Percentiles rank a stretch among this genome's conserved stretches.
Conservation (phyloP, 2,113 vertebrate species). For the Pungitius pungitius region DNA sequence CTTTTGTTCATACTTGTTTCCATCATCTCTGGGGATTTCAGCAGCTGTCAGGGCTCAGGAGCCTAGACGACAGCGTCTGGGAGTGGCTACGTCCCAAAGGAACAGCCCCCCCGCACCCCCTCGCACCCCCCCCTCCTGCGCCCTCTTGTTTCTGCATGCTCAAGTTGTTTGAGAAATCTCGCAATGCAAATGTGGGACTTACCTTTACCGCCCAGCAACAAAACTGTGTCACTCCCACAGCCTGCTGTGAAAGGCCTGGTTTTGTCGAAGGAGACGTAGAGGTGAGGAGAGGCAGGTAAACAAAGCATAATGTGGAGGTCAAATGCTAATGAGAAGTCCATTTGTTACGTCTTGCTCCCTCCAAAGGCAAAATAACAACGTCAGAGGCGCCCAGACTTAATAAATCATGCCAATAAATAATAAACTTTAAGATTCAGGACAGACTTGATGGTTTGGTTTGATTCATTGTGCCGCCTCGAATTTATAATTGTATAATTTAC, state of each 20-base stretch:
- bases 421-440: slow-evolving; percentile 51
- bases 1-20: slow-evolving; percentile 50
- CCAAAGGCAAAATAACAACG: slow-evolving; percentile 62
- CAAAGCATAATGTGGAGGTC: slow-evolving; percentile 77
- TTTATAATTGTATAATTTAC: no score
- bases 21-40: slow-evolving; percentile 59
- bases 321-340: slow-evolving; percentile 77
- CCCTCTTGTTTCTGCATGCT: slow-evolving; percentile 57
- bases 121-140: no score
- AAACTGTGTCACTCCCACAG: slow-evolving; percentile 67
- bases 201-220: slow-evolving; percentile 65
- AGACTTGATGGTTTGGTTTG: slow-evolving; percentile 31
- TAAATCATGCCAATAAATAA: slow-evolving; percentile 76
- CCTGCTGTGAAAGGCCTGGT: slow-evolving; percentile 57
- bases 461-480: slow-evolving; percentile 42
- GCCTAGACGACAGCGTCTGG: slow-evolving; percentile 60
- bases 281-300: slow-evolving; percentile 73
- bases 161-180: slow-evolving; percentile 70
- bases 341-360: slow-evolving; percentile 68
- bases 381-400: slow-evolving; percentile 60
- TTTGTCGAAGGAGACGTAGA: slow-evolving; percentile 70
- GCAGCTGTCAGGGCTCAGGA: slow-evolving; percentile 69
- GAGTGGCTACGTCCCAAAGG: slow-evolving; percentile 67
- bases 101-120: slow-evolving; percentile 5
- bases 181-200: slow-evolving; percentile 75